Base-by-base conservation (phyloP, 2,888 invertebrate species). In the Hydropsyche betteni region DNA sequence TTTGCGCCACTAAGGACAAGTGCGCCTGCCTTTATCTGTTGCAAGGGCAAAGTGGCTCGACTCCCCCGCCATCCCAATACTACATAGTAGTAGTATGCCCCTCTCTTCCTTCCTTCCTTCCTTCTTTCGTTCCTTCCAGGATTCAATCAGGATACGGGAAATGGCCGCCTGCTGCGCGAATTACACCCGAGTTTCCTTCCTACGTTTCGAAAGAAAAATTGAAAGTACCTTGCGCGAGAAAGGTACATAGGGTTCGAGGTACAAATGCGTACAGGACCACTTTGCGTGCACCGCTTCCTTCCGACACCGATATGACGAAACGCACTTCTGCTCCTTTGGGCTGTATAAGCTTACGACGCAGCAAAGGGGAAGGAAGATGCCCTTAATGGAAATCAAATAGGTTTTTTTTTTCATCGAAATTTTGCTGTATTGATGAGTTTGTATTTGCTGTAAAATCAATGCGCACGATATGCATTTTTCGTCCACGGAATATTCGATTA, bases 101-200 rank as follows among this genome's bases (percentile, higher is more conserved):
- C 44, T 10, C 2, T 36, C 74, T 77, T 79, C 79, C 79, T 76
- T 76, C 74, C 70, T 44, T 69, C 52, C 75, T 44, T 44, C 44
- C 44, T 44, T 10, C 44, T 44, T 44, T 69, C 52, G 74, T 76
- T 79, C 79, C 79, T 74, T 76, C 74, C 68, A 64, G 78, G 74
- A 79, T 79, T 75, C 74, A 79, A 79, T 79, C 77, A 79, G 79
- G 79, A 77, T 75, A 70, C 79, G 64, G 79, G 77, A 79, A 79
- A 79, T 77, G 77, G 75, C 77, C 77, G 76, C 77, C 77, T 77
- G 77, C 79, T 79, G 79, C 75, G 77, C 76, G 76, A 77, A 76
- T 78, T 78, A 74, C 76, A 76, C 76, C 76, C 75, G 71, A 73
- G 77, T 34, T 75, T 77, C 79, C 79, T 78, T 78, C 78, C 78